These are phyloP conservation scores for Galaxea fascicularis DNA, from an alignment of 92 coral and sea anemone species.

Conservation along the genomic window DNA sequence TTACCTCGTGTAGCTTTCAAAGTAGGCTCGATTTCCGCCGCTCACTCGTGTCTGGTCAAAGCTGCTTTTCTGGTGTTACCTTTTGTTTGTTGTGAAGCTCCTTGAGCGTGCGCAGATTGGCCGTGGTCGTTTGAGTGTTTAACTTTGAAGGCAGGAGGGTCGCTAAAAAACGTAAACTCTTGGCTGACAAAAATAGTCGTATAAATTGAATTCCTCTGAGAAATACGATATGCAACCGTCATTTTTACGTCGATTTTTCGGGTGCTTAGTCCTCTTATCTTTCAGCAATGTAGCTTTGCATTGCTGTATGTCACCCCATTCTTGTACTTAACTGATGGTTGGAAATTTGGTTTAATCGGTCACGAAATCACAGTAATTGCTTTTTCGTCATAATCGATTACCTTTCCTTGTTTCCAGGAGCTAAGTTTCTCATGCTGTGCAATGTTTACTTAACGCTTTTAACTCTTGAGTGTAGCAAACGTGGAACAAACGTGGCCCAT, in stretches of 20 bases:
- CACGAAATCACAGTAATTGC: slow-evolving; percentile 20
- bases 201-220: slow-evolving; percentile 27
- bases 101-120: background rate
- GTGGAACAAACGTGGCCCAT: slow-evolving; percentile 1
- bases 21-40: no score
- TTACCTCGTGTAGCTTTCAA: slow-evolving; percentile 30
- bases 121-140: slow-evolving; percentile 12
- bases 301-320: slow-evolving; percentile 10
- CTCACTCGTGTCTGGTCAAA: no score
- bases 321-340: background rate
- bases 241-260: slow-evolving; percentile 8
- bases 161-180: background rate
- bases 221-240: slow-evolving; percentile 44
- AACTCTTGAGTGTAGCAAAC: slow-evolving; percentile 11
- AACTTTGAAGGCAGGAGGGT: slow-evolving; percentile 39
- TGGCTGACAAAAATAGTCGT: slow-evolving; percentile 18
- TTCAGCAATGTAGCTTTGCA: slow-evolving; percentile 35
- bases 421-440: slow-evolving; percentile 42
- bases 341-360: background rate
- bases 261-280: slow-evolving; percentile 43
- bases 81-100: slow-evolving; percentile 11
- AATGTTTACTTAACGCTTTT: slow-evolving; percentile 24
- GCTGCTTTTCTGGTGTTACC: background rate
- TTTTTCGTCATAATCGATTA: background rate
- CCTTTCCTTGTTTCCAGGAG: slow-evolving; percentile 6